Evolutionary conservation across 2,888 invertebrate species (phyloP).

Genomic region (Cantharis lateralis): DNA sequence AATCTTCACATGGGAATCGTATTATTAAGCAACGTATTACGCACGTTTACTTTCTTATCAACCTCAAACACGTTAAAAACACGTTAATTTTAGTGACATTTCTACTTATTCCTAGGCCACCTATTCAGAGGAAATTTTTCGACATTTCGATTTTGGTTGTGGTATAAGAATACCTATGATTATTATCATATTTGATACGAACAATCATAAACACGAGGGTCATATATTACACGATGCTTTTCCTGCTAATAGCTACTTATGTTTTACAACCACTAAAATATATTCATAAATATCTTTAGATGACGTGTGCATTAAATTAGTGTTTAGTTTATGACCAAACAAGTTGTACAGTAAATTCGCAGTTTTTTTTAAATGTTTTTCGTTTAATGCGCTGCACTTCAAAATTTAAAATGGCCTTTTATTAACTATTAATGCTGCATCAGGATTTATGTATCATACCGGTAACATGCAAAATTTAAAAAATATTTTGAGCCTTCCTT

Average conservation of each 20-base stretch:
- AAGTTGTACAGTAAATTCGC: slow-evolving; percentile 45
- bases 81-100: too few species aligned
- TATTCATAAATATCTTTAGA: slow-evolving; percentile 48
- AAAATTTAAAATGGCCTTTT: slow-evolving; percentile 13
- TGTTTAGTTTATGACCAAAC: slow-evolving; percentile 49
- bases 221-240: slow-evolving; percentile 39
- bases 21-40: too few species aligned
- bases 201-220: slow-evolving; percentile 38
- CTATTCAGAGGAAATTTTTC: too few species aligned
- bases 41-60: too few species aligned
- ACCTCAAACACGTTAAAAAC: too few species aligned
- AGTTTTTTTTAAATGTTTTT: slow-evolving; percentile 32
- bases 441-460: not conserved
- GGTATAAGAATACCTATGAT: not conserved
- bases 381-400: not conserved
- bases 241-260: slow-evolving; percentile 51
- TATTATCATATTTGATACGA: slow-evolving; percentile 36
- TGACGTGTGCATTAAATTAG: slow-evolving; percentile 54
- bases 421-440: slow-evolving; percentile 6
- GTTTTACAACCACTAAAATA: slow-evolving; percentile 52
- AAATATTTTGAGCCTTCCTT: not conserved
- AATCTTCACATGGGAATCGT: too few species aligned
- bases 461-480: not conserved
- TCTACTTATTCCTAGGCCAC: too few species aligned
- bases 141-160: not conserved